Evolutionary conservation across 1,140 invertebrate genomes (phyloP).

Genomic region (Ceratina calcarata): DNA sequence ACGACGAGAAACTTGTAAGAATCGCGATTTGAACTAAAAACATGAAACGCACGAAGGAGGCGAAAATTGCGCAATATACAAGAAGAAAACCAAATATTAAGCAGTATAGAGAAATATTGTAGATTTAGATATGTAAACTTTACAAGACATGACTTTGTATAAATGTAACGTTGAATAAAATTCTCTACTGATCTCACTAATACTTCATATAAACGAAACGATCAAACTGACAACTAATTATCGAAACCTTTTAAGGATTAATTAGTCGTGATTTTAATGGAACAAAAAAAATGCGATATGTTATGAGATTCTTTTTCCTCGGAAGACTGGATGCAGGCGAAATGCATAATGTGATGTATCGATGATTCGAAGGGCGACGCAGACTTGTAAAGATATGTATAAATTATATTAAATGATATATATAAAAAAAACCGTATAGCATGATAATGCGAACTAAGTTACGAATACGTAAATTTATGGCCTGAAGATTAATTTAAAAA

Average conservation of each 20-base stretch:
- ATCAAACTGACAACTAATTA: slow-evolving; percentile 51
- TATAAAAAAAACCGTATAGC: slow-evolving; percentile 45
- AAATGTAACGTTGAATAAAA: slow-evolving; percentile 72
- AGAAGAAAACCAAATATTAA: slow-evolving; percentile 75
- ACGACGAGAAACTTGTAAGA: slow-evolving; percentile 48
- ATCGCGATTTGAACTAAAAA: slow-evolving; percentile 12
- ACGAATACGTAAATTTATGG: slow-evolving; percentile 74
- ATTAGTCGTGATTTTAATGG: slow-evolving; percentile 57
- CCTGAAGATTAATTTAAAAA: slow-evolving; percentile 68
- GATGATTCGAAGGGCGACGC: slow-evolving; percentile 35
- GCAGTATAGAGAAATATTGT: slow-evolving; percentile 68
- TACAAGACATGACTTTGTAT: slow-evolving; percentile 72
- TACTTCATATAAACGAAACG: slow-evolving; percentile 59
- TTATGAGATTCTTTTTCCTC: slow-evolving; percentile 64
- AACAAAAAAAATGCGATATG: slow-evolving; percentile 59
- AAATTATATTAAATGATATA: slow-evolving; percentile 62
- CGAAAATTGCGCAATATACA: slow-evolving; percentile 61
- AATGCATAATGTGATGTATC: slow-evolving; percentile 66
- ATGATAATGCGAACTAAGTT: slow-evolving; percentile 56
- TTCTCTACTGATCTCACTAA: slow-evolving; percentile 76
- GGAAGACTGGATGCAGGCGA: slow-evolving; percentile 65
- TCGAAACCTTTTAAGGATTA: slow-evolving; percentile 54
- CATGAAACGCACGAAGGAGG: slow-evolving; percentile 1
- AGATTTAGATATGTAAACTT: slow-evolving; percentile 63
- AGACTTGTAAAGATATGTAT: slow-evolving; percentile 69